phyloP scores from a whole-genome alignment of 2,113 vertebrate genomes.

The Astur gentilis region DNA sequence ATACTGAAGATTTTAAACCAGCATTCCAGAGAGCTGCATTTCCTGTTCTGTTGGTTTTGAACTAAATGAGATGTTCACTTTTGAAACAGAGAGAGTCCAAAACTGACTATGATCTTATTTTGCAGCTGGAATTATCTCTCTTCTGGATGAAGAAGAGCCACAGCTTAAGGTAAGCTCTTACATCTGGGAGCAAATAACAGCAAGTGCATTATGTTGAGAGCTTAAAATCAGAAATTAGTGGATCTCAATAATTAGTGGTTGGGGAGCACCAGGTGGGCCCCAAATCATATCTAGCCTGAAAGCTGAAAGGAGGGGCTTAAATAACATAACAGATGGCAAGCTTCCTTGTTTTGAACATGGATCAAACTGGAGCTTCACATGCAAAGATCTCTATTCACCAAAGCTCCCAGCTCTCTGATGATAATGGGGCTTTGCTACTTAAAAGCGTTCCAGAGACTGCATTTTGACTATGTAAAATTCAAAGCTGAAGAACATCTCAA shows the following conservation, averaged over 20 bases:
- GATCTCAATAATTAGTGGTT: neutral
- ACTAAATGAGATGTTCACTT: neutral
- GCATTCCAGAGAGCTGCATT: neutral
- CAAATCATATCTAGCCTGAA: neutral
- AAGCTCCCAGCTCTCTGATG: neutral
- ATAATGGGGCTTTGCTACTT: neutral
- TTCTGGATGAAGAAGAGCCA: constrained; percentile 98
- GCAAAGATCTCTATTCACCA: neutral
- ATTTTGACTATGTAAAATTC: neutral
- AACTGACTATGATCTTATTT: constrained; percentile 33
- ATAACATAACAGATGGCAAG: neutral
- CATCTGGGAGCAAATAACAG: neutral
- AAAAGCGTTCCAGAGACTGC: neutral
- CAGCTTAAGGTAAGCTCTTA: constrained; percentile 88
- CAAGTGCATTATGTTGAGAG: neutral
- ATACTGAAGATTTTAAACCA: neutral
- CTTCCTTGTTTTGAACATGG: neutral
- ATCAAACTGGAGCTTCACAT: neutral
- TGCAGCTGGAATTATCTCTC: constrained; percentile 97
- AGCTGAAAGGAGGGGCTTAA: neutral
- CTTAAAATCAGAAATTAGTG: neutral
- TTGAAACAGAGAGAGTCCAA: neutral
- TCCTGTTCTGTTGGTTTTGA: neutral
- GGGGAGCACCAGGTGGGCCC: neutral
- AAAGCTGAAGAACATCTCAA: neutral